Percentiles rank a stretch among this genome's conserved stretches.
phyloP scores from a whole-genome alignment of 2,797 vertebrate genomes.

The Amniataba percoides region DNA sequence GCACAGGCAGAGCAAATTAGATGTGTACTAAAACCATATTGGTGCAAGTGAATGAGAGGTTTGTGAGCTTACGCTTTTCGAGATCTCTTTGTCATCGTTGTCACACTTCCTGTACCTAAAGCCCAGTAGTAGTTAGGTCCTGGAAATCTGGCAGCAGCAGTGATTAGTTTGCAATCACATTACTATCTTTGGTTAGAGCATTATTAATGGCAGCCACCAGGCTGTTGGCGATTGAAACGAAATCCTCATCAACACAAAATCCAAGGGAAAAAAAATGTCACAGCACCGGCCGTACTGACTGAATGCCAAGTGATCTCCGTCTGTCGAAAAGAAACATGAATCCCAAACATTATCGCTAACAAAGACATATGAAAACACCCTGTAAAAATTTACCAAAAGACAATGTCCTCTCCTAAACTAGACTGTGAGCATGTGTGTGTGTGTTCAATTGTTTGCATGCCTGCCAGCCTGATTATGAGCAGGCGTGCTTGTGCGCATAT shows the following conservation, averaged over 20 bases:
- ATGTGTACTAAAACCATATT: not conserved
- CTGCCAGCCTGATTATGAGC: conserved; percentile 71
- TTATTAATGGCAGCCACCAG: not conserved
- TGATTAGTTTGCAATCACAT: not conserved
- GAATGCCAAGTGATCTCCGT: conserved; percentile 1
- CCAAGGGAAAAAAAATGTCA: conserved; percentile 1
- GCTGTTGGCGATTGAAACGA: not conserved
- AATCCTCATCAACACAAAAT: not conserved
- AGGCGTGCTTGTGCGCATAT: conserved; percentile 68
- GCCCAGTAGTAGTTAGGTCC: not conserved
- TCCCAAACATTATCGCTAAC: not conserved
- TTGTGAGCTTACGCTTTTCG: not conserved
- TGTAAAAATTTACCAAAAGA: conserved; percentile 12
- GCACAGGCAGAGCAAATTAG: conserved; percentile 10
- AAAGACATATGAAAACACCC: conserved; percentile 4
- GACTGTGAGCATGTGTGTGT: conserved; percentile 15
- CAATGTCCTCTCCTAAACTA: conserved; percentile 30
- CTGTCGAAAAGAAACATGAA: conserved; percentile 10
- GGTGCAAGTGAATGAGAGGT: not conserved
- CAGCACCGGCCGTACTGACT: not conserved
- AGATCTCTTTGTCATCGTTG: conserved; percentile 11
- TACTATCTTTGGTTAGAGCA: not conserved
- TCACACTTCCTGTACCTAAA: not conserved
- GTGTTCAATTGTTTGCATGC: conserved; percentile 52
- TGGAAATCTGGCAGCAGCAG: not conserved